Percentiles rank a stretch among this genome's conserved stretches.
These are phyloP conservation scores for Drosophila parthenogenetica DNA, from an alignment of 2,888 invertebrate species.

Conservation along the genomic window DNA sequence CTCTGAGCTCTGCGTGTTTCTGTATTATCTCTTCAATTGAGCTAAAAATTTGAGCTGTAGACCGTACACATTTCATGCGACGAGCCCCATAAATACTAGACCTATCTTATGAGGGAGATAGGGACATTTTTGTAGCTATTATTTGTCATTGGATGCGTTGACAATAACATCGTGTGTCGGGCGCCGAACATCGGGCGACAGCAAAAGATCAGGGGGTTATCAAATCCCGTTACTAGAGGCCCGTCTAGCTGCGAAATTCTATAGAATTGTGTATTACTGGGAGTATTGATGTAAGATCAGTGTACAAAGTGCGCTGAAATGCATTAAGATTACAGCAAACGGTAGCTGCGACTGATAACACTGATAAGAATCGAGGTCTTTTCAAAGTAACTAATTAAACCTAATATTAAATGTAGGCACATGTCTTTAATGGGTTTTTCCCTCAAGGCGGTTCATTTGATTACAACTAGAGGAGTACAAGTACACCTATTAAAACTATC, in stretches of 20 bases:
- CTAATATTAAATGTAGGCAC: slow-evolving; percentile 32
- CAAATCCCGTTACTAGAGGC: slow-evolving; percentile 35
- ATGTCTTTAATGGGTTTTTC: slow-evolving; percentile 41
- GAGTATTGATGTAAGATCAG: slow-evolving; percentile 32
- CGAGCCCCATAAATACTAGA: slow-evolving; percentile 18
- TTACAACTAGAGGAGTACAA: neutral
- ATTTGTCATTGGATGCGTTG: slow-evolving; percentile 26
- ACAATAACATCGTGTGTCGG: slow-evolving; percentile 8
- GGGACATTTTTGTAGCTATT: slow-evolving; percentile 9
- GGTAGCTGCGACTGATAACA: slow-evolving; percentile 5
- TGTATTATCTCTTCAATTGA: no score
- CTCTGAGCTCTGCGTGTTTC: no score
- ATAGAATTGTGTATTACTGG: slow-evolving; percentile 39
- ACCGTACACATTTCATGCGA: neutral
- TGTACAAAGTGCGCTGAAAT: slow-evolving; percentile 50
- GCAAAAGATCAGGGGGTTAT: slow-evolving; percentile 50
- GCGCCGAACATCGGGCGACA: slow-evolving; percentile 12
- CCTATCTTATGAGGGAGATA: slow-evolving; percentile 3
- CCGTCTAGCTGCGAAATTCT: slow-evolving; percentile 35
- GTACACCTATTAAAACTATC: neutral
- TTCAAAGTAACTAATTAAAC: slow-evolving; percentile 35
- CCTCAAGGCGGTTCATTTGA: neutral
- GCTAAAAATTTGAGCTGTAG: no score
- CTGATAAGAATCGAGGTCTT: slow-evolving; percentile 42
- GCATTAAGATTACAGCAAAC: slow-evolving; percentile 35